Evolutionary conservation across 2,888 invertebrate genomes (phyloP).

Genomic region (Strigamia maritima): DNA sequence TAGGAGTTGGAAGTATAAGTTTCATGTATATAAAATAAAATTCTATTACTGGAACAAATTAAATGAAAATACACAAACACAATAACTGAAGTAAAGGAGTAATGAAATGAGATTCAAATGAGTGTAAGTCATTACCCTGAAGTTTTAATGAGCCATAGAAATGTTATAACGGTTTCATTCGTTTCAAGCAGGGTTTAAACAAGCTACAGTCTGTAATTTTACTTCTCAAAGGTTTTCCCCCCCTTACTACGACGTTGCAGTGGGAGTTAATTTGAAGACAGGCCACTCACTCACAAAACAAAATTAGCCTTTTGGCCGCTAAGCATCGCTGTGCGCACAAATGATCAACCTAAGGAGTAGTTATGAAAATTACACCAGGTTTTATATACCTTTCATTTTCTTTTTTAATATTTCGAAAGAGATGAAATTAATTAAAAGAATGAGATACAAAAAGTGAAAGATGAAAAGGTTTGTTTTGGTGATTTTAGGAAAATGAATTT

Average conservation of each 20-base stretch:
- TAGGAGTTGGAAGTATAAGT: background rate
- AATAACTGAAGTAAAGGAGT: background rate
- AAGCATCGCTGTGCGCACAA: background rate
- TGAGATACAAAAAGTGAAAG: background rate
- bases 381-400: background rate
- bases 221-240: background rate
- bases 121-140: background rate
- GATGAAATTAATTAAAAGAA: slow-evolving; percentile 21
- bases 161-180: background rate
- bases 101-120: background rate
- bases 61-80: background rate
- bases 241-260: background rate
- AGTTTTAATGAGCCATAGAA: slow-evolving; percentile 1
- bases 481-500: background rate
- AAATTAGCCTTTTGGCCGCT: slow-evolving; percentile 27
- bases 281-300: slow-evolving; percentile 23
- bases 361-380: slow-evolving; percentile 12
- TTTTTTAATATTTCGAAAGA: background rate
- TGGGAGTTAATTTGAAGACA: slow-evolving; percentile 27
- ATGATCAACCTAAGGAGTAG: slow-evolving; percentile 27
- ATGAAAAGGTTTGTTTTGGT: background rate
- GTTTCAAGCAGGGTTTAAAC: background rate
- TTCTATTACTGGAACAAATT: background rate
- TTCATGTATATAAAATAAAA: background rate
- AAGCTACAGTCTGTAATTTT: background rate